Evolutionary conservation across 2,888 invertebrate genomes (phyloP).

Genomic region (Neoitamus cyanurus): DNA sequence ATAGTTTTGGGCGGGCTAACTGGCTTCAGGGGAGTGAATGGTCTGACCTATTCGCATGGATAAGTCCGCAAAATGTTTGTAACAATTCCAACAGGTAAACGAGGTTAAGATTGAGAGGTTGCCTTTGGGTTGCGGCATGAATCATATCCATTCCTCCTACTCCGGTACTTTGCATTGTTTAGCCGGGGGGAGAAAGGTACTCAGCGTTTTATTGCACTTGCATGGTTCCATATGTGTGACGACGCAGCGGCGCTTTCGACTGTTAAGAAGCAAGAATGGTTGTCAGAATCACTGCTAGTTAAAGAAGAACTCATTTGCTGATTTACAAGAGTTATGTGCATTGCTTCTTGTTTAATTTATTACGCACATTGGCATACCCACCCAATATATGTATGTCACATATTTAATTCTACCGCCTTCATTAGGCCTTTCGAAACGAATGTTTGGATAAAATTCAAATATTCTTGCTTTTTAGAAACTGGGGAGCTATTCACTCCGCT

Average conservation of each 20-base stretch:
- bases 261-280: background rate
- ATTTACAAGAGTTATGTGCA: background rate
- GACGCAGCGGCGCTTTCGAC: background rate
- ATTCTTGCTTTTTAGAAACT: too few relatives aligned
- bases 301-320: background rate
- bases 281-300: background rate
- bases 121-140: slow-evolving; percentile 28
- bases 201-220: background rate
- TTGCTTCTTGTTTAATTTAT: background rate
- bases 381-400: background rate
- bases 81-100: slow-evolving; percentile 38
- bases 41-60: slow-evolving; percentile 43
- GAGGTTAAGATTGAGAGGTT: slow-evolving; percentile 43
- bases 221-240: background rate
- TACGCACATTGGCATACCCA: background rate
- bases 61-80: slow-evolving; percentile 11
- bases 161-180: background rate
- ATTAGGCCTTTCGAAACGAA: too few relatives aligned
- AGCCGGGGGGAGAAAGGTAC: background rate
- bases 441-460: too few relatives aligned
- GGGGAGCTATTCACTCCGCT: too few relatives aligned
- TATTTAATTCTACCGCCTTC: too few relatives aligned
- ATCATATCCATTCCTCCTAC: slow-evolving; percentile 10
- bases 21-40: slow-evolving; percentile 32
- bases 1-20: slow-evolving; percentile 43